Base-by-base conservation (phyloP, 2,888 invertebrate genomes). In the Chymomyza procnemis region DNA sequence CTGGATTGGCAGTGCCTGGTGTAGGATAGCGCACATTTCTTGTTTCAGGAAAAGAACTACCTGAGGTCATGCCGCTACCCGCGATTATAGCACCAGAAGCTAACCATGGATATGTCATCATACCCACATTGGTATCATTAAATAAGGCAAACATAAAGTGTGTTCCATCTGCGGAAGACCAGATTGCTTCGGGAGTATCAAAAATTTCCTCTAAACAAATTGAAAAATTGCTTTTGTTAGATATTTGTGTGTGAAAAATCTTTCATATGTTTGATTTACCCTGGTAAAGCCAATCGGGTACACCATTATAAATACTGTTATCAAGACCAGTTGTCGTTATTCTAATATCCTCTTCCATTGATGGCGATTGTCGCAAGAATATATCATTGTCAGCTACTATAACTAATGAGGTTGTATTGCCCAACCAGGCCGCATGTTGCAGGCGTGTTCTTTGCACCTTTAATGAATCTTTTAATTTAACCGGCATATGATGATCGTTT, bases 251-350 rank as follows among this genome's bases (percentile, higher is more conserved):
- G 22, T 48, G 1, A 19, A 3, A 26, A 1, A 16, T 1, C 16
- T 30, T 26, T n/a, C 26, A 18, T 3, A 50, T 12, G 12, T 12
- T 41, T 41, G 34, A 71, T 14, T 81, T 90, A 96, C 97, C 97
- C 94, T 98, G 98, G 92, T 99, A 99, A 30, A 99, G 92, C 98
- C 98, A 99, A 91, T 99, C 98, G 18, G 98, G 96, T 41, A 98
- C 94, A 64, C 98, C 98, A 90, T 98, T 98, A 92, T 96, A 97
- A 66, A 98, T 92, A 66, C 94, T 92, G 66, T 95, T 96, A n/a
- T 95, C 94, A 76, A 93, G 91, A 41, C 96, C 96, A 61, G 95
- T 95, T 88, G 93, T 93, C 61, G 96, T 97, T 88, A 96, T 93
- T 59, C 94, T 93, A 66, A 93, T 92, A 80, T 96, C 94, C 73